Evolutionary conservation across 2,113 vertebrate species (phyloP).

Genomic region (Arenaria interpres): DNA sequence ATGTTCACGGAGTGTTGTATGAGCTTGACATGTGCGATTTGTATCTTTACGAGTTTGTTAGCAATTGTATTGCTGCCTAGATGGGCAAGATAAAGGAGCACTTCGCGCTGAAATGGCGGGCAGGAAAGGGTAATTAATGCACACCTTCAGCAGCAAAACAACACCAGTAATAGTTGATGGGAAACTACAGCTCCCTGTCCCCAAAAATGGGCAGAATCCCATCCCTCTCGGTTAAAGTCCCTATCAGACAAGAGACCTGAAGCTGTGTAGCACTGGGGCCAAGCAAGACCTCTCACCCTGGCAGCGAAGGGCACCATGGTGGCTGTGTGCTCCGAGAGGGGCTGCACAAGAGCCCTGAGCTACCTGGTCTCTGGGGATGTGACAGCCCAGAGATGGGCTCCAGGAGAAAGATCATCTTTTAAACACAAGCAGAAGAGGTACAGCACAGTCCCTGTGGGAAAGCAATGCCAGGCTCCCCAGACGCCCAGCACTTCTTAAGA

Average conservation of each 20-base stretch:
- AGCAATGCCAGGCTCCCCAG: neutral
- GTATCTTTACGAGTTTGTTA: constrained; percentile 27
- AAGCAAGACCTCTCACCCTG: neutral
- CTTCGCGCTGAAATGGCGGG: neutral
- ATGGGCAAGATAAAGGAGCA: neutral
- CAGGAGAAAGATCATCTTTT: neutral
- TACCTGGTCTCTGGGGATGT: neutral
- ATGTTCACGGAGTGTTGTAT: neutral
- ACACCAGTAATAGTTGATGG: rapidly evolving
- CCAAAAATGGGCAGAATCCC: neutral
- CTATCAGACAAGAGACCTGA: neutral
- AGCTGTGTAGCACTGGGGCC: rapidly evolving
- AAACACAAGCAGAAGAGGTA: neutral
- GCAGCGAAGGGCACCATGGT: rapidly evolving
- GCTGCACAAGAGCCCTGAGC: neutral
- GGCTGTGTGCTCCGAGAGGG: neutral
- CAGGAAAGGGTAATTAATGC: neutral
- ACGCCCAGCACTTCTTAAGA: neutral
- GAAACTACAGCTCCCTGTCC: neutral
- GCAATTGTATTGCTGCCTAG: neutral
- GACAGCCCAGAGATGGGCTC: neutral
- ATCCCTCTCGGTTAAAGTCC: neutral
- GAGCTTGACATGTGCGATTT: neutral
- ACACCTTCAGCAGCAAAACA: neutral
- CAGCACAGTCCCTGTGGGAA: neutral